Conservation (phyloP, 2,797 vertebrate genomes). For the Chaenodraco wilsoni region DNA sequence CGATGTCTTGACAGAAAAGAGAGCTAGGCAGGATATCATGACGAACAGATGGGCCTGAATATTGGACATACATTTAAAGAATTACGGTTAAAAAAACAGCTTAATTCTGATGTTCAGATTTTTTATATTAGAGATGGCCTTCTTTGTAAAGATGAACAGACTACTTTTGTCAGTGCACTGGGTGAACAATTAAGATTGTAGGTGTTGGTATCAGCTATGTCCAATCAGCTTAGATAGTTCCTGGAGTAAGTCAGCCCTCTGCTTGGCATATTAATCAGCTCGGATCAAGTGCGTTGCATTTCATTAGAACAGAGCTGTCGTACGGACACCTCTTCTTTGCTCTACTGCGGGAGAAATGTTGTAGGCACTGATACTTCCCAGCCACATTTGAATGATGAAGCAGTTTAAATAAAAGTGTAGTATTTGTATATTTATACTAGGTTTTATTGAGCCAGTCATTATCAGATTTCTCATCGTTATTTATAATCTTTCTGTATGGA, state of each 20-base stretch:
- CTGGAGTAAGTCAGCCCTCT: slow-evolving; percentile 33
- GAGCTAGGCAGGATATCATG: slow-evolving; percentile 25
- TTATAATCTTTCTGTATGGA: background rate
- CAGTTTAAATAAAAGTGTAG: background rate
- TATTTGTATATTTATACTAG: slow-evolving; percentile 10
- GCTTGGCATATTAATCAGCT: slow-evolving; percentile 54
- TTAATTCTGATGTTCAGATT: background rate
- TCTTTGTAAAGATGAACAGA: slow-evolving; percentile 14
- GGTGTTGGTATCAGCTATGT: slow-evolving; percentile 4
- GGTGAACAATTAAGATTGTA: slow-evolving; percentile 6
- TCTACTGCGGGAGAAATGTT: slow-evolving; percentile 43
- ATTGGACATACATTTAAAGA: background rate
- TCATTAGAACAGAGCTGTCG: slow-evolving; percentile 39
- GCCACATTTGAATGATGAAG: slow-evolving; percentile 18
- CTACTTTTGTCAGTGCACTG: slow-evolving; percentile 18
- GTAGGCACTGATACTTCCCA: slow-evolving; percentile 4
- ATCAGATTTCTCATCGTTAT: slow-evolving; percentile 19
- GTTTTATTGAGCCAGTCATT: slow-evolving; percentile 8
- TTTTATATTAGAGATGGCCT: too few species aligned
- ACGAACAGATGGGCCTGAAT: slow-evolving; percentile 15
- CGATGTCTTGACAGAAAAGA: slow-evolving; percentile 54
- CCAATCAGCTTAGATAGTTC: slow-evolving; percentile 23
- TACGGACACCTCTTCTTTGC: slow-evolving; percentile 20
- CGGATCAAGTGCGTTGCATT: slow-evolving; percentile 48
- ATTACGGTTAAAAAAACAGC: slow-evolving; percentile 2